Conservation (phyloP, 2,797 vertebrate genomes). For the Coccyzus lansbergi region DNA sequence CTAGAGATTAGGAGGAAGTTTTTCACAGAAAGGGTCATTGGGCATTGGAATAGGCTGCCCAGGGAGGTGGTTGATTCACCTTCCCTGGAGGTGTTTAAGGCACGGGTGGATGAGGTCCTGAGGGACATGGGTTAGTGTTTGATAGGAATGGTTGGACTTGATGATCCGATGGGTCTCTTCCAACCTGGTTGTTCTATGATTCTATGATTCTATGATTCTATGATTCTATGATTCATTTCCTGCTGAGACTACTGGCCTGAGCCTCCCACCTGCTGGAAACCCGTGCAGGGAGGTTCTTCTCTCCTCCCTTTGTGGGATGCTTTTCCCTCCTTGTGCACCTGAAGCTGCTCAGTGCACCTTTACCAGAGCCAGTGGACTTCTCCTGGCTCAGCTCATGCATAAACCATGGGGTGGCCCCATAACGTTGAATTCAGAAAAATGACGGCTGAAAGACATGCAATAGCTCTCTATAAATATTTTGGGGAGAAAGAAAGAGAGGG, state of each 20-base stretch:
- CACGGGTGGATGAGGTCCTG: too few relatives aligned
- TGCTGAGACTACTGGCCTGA: background rate
- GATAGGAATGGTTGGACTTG: too few relatives aligned
- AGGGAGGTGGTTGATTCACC: too few relatives aligned
- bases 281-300: background rate
- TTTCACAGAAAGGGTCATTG: too few relatives aligned
- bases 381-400: background rate
- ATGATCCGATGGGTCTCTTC: too few relatives aligned
- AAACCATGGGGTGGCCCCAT: background rate
- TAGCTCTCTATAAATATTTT: background rate
- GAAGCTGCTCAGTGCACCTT: background rate
- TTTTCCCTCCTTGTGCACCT: background rate
- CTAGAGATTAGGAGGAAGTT: too few relatives aligned
- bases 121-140: too few relatives aligned
- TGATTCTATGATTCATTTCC: too few relatives aligned
- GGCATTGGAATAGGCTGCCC: too few relatives aligned
- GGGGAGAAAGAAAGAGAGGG: background rate
- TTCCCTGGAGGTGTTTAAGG: too few relatives aligned
- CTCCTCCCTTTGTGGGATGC: background rate
- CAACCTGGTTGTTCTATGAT: too few relatives aligned
- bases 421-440: background rate
- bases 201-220: too few relatives aligned
- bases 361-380: background rate
- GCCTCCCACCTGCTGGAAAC: background rate
- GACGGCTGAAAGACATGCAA: background rate